Percentiles rank a stretch among this genome's conserved stretches.
These are phyloP conservation scores for Gymnothorax javanicus DNA, from an alignment of 2,797 vertebrate genomes.

Conservation along the genomic window DNA sequence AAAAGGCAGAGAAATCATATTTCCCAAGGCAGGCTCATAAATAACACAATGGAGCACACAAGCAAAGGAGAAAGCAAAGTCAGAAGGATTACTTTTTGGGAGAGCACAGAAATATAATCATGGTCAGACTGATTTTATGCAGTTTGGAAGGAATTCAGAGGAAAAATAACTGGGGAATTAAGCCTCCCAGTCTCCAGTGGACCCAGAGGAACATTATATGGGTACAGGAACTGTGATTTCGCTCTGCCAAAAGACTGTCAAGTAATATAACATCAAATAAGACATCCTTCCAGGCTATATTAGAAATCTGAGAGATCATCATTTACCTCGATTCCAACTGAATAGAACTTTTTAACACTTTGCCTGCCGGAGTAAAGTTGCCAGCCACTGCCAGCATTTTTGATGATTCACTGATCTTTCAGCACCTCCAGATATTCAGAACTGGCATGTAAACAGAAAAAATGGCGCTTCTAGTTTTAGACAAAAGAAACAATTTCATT, in stretches of 20 bases:
- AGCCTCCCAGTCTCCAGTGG: slow-evolving; percentile 81
- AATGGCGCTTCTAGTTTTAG: too few relatives aligned
- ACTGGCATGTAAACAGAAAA: too few relatives aligned
- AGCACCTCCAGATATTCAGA: too few relatives aligned
- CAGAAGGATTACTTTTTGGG: slow-evolving; percentile 26
- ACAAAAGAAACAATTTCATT: too few relatives aligned
- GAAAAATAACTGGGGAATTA: slow-evolving; percentile 79
- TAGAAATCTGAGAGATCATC: background rate
- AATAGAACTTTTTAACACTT: background rate
- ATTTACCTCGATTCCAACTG: background rate
- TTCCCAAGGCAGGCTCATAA: slow-evolving; percentile 29
- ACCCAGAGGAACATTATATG: slow-evolving; percentile 51
- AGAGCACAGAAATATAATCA: slow-evolving; percentile 9
- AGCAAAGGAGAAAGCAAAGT: background rate
- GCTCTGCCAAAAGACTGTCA: background rate
- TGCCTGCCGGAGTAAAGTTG: too few relatives aligned
- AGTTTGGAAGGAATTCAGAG: slow-evolving; percentile 26
- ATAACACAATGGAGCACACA: background rate
- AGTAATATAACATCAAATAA: background rate
- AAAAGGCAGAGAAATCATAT: slow-evolving; percentile 19
- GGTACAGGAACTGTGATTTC: slow-evolving; percentile 23
- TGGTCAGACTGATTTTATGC: background rate
- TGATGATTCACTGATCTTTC: too few relatives aligned
- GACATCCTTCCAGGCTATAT: background rate
- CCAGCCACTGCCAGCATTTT: too few relatives aligned